Conservation (phyloP, 1,140 invertebrate species). For the Panagrolaimus sp. region DNA sequence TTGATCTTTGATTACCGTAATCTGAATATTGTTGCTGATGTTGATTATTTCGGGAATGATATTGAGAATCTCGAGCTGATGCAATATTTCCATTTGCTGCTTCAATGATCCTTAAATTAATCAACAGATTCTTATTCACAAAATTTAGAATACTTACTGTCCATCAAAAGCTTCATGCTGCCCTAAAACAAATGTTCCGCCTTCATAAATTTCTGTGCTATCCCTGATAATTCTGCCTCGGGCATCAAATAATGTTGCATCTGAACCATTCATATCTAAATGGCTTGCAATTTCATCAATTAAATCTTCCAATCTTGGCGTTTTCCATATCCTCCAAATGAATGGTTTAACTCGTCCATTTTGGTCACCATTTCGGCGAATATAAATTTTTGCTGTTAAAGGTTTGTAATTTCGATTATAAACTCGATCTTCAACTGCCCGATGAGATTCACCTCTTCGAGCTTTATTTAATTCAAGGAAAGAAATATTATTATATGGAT, state of each 20-base stretch:
- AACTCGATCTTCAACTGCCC: not conserved
- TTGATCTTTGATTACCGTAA: too few species aligned
- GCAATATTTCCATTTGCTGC: constrained; percentile 8
- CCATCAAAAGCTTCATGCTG: constrained; percentile 13
- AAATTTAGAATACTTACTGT: not conserved
- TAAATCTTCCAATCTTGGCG: constrained; percentile 6
- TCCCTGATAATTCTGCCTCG: constrained; percentile 11
- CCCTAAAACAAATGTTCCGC: constrained; percentile 20
- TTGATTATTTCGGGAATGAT: not conserved
- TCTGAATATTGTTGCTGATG: too few species aligned
- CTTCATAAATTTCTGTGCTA: constrained; percentile 7
- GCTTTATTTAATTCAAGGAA: constrained; percentile 25
- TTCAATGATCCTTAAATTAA: not conserved
- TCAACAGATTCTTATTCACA: not conserved
- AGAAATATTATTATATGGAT: constrained; percentile 23
- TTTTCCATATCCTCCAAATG: constrained; percentile 13
- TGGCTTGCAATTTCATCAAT: constrained; percentile 16
- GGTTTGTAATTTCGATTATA: constrained; percentile 12
- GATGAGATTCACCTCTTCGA: not conserved
- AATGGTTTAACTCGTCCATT: constrained; percentile 13
- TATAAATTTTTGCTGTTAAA: constrained; percentile 11
- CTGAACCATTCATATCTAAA: constrained; percentile 16
- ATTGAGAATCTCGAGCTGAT: not conserved
- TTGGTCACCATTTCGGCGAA: constrained; percentile 19
- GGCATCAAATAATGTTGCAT: constrained; percentile 1